Conservation (phyloP, 2,797 vertebrate species). For the Acanthornis magna region DNA sequence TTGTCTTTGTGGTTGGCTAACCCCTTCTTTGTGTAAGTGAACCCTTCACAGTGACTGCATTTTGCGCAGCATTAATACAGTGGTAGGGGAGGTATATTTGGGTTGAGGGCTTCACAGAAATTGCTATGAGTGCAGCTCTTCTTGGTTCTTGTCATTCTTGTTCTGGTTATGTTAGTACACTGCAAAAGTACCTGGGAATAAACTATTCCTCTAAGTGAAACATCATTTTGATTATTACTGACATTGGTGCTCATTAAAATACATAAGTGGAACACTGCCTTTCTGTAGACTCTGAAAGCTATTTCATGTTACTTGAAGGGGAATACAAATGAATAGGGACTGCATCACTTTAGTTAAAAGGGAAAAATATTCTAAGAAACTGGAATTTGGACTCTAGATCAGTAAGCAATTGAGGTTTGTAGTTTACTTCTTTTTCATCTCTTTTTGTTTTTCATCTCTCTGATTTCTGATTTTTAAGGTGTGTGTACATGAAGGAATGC, state of each 20-base stretch:
- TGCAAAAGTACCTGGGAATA: conserved; percentile 68
- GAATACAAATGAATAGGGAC: conserved; percentile 82
- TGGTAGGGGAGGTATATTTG: not conserved
- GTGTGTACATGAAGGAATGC: not conserved
- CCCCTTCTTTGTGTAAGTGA: not conserved
- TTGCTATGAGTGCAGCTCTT: not conserved
- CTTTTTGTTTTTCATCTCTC: conserved; percentile 32
- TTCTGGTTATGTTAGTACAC: conserved; percentile 66
- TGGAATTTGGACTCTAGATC: conserved; percentile 55
- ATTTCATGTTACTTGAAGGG: conserved; percentile 84
- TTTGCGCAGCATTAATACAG: not conserved
- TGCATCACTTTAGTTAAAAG: conserved; percentile 72
- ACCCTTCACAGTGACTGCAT: not conserved
- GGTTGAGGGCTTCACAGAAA: conserved; percentile 17
- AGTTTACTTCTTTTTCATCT: conserved; percentile 27
- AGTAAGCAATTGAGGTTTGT: conserved; percentile 31
- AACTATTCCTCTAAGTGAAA: conserved; percentile 80
- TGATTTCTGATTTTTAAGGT: conserved; percentile 39
- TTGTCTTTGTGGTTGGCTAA: not conserved
- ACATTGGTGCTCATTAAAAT: conserved; percentile 85
- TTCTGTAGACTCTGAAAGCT: conserved; percentile 85
- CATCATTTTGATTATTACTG: conserved; percentile 82
- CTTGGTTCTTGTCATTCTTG: conserved; percentile 62
- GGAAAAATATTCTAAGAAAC: conserved; percentile 54
- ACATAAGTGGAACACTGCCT: conserved; percentile 81